These are phyloP conservation scores for Drosophila pseudoananassae DNA, from an alignment of 1,140 invertebrate genomes.

Conservation along the genomic window DNA sequence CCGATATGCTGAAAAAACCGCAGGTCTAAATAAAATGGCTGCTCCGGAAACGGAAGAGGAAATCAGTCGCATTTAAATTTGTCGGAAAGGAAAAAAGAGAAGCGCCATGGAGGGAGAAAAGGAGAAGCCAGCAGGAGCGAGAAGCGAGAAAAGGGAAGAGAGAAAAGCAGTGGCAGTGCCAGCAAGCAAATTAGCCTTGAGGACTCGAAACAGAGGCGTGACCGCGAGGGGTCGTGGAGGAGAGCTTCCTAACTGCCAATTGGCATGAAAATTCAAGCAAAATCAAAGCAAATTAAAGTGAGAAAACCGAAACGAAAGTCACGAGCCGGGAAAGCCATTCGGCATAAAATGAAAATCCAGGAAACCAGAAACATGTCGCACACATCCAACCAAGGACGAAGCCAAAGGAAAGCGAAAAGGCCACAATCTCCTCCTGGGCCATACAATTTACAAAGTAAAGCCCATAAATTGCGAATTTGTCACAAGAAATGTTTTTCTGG, in stretches of 20 bases:
- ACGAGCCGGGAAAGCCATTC: conserved; percentile 18
- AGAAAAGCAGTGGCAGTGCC: conserved; percentile 25
- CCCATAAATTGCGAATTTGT: conserved; percentile 71
- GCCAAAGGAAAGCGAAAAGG: neutral
- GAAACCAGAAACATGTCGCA: conserved; percentile 21
- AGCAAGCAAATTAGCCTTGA: conserved; percentile 57
- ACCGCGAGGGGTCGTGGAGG: conserved; percentile 1
- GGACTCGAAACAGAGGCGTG: conserved; percentile 21
- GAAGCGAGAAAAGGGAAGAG: neutral
- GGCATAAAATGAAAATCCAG: conserved; percentile 34
- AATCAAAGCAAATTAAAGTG: conserved; percentile 56
- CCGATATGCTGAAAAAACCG: conserved; percentile 19
- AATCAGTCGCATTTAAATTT: conserved; percentile 66
- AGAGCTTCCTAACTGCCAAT: conserved; percentile 50
- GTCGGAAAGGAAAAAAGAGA: conserved; percentile 31
- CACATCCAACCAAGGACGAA: conserved; percentile 1
- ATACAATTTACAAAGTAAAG: conserved; percentile 65
- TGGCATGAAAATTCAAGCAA: conserved; percentile 53
- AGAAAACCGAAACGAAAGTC: conserved; percentile 32
- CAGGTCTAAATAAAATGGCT: conserved; percentile 52
- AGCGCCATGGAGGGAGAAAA: neutral
- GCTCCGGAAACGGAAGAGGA: conserved; percentile 58
- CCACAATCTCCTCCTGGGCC: conserved; percentile 37
- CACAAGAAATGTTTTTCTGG: conserved; percentile 61
- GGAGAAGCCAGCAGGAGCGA: neutral